Evolutionary conservation across 1,140 invertebrate genomes (phyloP).

Genomic region (Saccostrea cuccullata): DNA sequence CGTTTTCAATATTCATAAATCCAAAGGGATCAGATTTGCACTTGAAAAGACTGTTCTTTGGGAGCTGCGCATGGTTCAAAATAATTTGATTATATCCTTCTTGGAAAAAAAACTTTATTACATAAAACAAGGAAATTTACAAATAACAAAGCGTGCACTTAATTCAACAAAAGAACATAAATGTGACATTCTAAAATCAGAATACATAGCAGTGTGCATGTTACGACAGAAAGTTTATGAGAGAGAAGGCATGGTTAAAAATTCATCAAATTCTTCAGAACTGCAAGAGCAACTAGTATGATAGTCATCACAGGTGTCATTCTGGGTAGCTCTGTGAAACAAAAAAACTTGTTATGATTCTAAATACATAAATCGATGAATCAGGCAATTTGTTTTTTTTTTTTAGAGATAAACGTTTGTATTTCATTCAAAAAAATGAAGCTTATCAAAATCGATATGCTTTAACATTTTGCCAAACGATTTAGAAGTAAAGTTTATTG

Average conservation of each 20-base stretch:
- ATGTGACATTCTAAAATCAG: too few relatives aligned
- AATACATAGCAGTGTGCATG: not conserved
- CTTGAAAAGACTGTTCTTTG: too few relatives aligned
- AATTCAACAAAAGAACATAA: too few relatives aligned
- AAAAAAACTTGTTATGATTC: not conserved
- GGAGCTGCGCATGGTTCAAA: too few relatives aligned
- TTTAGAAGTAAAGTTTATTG: too few relatives aligned
- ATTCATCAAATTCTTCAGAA: not conserved
- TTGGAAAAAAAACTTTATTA: too few relatives aligned
- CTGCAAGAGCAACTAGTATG: not conserved
- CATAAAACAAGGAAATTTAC: too few relatives aligned
- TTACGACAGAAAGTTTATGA: not conserved
- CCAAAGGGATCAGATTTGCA: too few relatives aligned
- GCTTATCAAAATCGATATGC: not conserved
- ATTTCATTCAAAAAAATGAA: not conserved
- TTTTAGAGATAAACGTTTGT: not conserved
- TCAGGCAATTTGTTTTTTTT: not conserved
- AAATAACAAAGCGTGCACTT: too few relatives aligned
- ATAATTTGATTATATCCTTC: too few relatives aligned
- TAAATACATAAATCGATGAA: not conserved
- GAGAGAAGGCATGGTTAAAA: not conserved
- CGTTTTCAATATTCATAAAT: too few relatives aligned
- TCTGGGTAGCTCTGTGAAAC: not conserved
- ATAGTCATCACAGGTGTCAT: not conserved
- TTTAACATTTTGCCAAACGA: too few relatives aligned